Percentiles rank a stretch among this genome's conserved stretches.
These are phyloP conservation scores for Lutraria rhynchaena DNA, from an alignment of 1,140 invertebrate species.

Conservation along the genomic window DNA sequence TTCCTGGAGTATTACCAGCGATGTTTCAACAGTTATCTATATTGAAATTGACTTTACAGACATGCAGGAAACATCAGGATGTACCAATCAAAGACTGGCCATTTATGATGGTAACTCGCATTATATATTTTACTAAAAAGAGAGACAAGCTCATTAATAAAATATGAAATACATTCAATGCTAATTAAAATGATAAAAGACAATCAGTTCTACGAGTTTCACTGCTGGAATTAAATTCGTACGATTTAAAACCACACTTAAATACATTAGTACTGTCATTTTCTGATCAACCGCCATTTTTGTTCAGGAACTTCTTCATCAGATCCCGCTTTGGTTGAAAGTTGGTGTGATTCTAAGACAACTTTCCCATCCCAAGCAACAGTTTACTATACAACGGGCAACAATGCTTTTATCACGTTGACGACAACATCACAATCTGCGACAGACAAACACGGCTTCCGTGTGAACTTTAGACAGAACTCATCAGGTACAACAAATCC, in stretches of 20 bases:
- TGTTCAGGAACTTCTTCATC: conserved; percentile 16
- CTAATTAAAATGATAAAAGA: no score
- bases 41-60: conserved; percentile 37
- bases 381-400: conserved; percentile 34
- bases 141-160: no score
- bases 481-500: conserved; percentile 3
- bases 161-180: no score
- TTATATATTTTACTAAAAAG: no score
- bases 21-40: not conserved
- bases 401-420: conserved; percentile 14
- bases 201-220: no score
- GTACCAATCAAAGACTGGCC: conserved; percentile 6
- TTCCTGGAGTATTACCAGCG: conserved; percentile 28
- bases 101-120: conserved; percentile 34
- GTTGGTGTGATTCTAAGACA: conserved; percentile 42
- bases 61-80: conserved; percentile 2
- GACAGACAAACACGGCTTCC: conserved; percentile 13
- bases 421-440: not conserved
- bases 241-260: no score
- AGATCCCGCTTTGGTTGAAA: conserved; percentile 23
- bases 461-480: conserved; percentile 31
- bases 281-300: no score
- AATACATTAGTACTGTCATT: no score
- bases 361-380: conserved; percentile 25
- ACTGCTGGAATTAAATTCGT: no score